Base-by-base conservation (phyloP, 1,140 invertebrate species). In the Ooceraea biroi region DNA sequence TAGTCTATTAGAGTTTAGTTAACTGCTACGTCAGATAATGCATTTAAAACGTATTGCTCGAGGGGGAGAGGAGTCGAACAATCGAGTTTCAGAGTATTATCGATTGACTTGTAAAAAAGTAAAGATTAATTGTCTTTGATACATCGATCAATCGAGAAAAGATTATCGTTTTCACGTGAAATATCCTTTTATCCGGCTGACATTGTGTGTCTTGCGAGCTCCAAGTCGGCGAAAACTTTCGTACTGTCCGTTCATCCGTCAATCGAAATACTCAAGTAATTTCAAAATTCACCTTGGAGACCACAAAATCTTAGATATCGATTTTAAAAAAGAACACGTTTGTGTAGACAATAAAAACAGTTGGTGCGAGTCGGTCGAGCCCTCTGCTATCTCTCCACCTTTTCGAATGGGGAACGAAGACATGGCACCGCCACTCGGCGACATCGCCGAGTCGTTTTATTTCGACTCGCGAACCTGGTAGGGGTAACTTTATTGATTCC, bases 381-480 rank as follows among this genome's bases (percentile, higher is more conserved):
- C 11, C 55, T 83, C 36, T 68, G 19, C 30, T 19, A 22, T 25
- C 48, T 4, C 14, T 36, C 36, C 7, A 36, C 30, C 19, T 55
- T 25, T 17, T n/a, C 22, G 17, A 58, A 25, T 19, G 22, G 27
- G 10, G 19, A 57, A 30, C n/a, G n/a, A 82, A 73, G 65, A 57
- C 71, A 30, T 12, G 88, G 86, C 78, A 91, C 74, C 68, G 68
- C 86, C 89, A 92, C 86, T 90, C 91, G 85, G 84, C 88, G 90
- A 91, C 86, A 83, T 91, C 90, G 86, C 89, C 87, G 86, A 86
- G 83, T 80, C 88, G 84, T 86, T 89, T 90, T 92, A 91, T 91
- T 92, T 91, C 86, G 65, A 88, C 77, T 89, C 71, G 63, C 65
- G 76, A 50, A 19, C 11, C 48, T 41, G 84, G 57, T 73, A 73